Evolutionary conservation across 2,888 invertebrate species (phyloP), one percentile per base, ranked within the genome.

Genomic region (Synergus laeviventris): DNA sequence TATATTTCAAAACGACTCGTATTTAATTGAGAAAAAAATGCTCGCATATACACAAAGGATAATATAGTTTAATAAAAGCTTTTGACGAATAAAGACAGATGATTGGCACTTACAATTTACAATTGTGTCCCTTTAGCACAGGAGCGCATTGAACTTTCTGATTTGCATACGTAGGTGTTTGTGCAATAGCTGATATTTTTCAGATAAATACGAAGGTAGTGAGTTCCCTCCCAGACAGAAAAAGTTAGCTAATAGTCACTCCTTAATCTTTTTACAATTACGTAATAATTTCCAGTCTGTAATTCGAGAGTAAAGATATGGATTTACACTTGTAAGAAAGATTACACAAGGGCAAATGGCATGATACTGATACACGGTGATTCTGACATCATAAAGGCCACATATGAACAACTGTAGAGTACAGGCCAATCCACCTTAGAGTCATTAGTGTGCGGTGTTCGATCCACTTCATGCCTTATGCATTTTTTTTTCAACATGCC

Each of bases 391-490:
- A 76, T 38, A 66, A 75, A 36, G 76, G 70, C 79, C 81, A 76
- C 79, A 76, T 81, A 75, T 79, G 79, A 75, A 16, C 42, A 45
- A 45, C 3, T 45, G 14, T 14, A 45, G 42, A 31, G 76, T 64
- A 78, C 78, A 81, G 59, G 74, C 66, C 18, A 39, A 11, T 64
- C 39, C 21, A 64, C 42, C 64, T 64, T 21, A 66, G 70, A 70
- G 16, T 24, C 70, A 70, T 70, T 31, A 49, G 45, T 70, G 31
- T 70, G 70, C 70, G n/a, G 76, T 70, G 73, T 79, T 81, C 78
- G 80, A 81, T 81, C 76, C 79, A 76, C 77, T 79, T 81, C 76
- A 81, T 77, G 76, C 70, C 76, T 79, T 81, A 77, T 81, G 81
- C 79, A 79, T 79, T 79, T 74, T 79, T 49, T 70, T 70, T 49